A percentile compares a stretch with the other conserved stretches of the same genome.
Evolutionary conservation across 2,888 invertebrate genomes (phyloP).

Genomic region (Cataglyphis cursor): DNA sequence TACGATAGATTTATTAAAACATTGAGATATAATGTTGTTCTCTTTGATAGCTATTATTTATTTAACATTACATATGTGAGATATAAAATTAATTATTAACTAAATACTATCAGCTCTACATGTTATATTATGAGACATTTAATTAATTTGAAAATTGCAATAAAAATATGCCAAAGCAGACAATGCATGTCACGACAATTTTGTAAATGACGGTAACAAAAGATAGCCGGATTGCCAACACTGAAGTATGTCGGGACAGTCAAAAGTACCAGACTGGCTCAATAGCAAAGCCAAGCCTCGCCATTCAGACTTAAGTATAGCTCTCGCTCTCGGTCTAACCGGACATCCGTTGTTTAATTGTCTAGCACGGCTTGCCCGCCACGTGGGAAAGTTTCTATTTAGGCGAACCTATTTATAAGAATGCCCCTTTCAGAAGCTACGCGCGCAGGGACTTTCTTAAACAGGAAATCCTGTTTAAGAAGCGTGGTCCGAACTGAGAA

Average conservation of each 20-base stretch:
- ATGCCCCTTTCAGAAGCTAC: slow-evolving; percentile 59
- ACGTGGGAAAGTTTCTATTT: slow-evolving; percentile 83
- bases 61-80: neutral
- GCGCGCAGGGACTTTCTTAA: slow-evolving; percentile 71
- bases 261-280: slow-evolving; percentile 51
- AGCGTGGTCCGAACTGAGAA: slow-evolving; percentile 66
- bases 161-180: neutral
- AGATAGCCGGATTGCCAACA: slow-evolving; percentile 14
- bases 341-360: slow-evolving; percentile 84
- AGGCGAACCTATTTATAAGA: slow-evolving; percentile 75
- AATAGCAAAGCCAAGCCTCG: slow-evolving; percentile 64
- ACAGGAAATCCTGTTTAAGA: slow-evolving; percentile 80
- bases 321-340: slow-evolving; percentile 68
- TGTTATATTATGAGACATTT: neutral
- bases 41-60: slow-evolving; percentile 5
- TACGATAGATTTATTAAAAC: neutral
- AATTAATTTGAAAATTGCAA: slow-evolving; percentile 1
- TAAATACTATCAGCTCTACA: neutral
- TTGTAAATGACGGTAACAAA: slow-evolving; percentile 28
- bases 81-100: slow-evolving; percentile 19
- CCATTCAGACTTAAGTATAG: slow-evolving; percentile 63
- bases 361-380: slow-evolving; percentile 74
- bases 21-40: neutral
- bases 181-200: neutral
- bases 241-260: slow-evolving; percentile 24